Evolutionary conservation across 2,888 invertebrate species (phyloP), one percentile per base, ranked within the genome.

Genomic region (Drosophila anomalata): DNA sequence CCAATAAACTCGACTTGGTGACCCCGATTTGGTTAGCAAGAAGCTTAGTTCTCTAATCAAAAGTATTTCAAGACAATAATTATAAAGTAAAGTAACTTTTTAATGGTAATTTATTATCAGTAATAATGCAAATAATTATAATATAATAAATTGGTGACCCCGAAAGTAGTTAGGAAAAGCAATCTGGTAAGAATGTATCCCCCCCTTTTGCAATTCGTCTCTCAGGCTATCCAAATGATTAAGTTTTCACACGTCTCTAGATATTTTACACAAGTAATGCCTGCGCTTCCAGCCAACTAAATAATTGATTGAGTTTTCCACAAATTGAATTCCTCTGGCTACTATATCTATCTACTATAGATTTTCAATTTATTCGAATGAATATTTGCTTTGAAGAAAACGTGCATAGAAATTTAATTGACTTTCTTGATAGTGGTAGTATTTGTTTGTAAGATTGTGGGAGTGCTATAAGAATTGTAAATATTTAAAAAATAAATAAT

Each of bases 341-440:
- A 42, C 17, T 17, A 9, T 20, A 11, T 24, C 22, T 11, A 42
- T 20, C 42, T 42, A 42, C 20, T 20, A 20, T 42, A 11, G 9
- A 42, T 42, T 17, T 42, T 42, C 42, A 22, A 44, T 22, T 44
- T 11, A 44, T 44, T 44, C 44, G 12, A 44, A 6, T 44, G 22
- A 44, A 44, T 44, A 44, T 12, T 44, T 44, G 12, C 22, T 39
- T 22, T 20, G 22, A 44, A 44, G 9, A 20, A 44, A 44, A 44
- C 44, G 44, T 44, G 44, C 12, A 2, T 22, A 2, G 44, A 44
- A 44, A 22, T 44, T 11, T 11, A 44, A 44, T 44, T 9, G 17
- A 41, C 9, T 14, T 9, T 17, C 2, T 6, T 12, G 41, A 9
- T 14, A 14, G 39, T 39, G 7, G 8, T 29, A 8, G 2, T 29